phyloP scores from a whole-genome alignment of 2,113 vertebrate genomes.

The Paedocypris sp. region DNA sequence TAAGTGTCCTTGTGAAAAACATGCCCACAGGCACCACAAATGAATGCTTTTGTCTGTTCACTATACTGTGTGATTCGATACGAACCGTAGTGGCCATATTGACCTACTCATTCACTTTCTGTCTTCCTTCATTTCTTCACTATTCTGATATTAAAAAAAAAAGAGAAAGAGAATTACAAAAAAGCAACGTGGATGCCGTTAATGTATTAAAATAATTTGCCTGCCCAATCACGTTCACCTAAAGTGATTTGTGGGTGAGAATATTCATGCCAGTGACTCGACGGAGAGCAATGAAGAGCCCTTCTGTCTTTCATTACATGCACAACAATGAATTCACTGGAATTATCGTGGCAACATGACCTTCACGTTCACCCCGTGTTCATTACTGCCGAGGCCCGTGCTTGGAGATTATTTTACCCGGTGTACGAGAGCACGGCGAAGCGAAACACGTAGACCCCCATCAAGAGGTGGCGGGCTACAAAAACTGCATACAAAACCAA shows the following conservation, averaged over 20 bases:
- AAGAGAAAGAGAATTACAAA: neutral
- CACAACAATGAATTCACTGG: conserved; percentile 47
- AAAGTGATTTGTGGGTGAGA: neutral
- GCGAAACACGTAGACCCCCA: neutral
- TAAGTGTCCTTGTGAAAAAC: too few species aligned
- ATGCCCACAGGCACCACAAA: too few species aligned
- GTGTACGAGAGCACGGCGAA: conserved; percentile 36
- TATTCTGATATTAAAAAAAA: too few species aligned
- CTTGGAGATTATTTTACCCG: conserved; percentile 48
- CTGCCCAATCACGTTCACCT: neutral
- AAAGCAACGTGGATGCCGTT: neutral
- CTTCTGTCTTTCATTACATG: conserved; percentile 44
- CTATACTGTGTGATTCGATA: too few species aligned
- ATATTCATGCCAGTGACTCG: neutral
- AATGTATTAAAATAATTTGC: conserved; percentile 8
- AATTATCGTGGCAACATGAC: conserved; percentile 43
- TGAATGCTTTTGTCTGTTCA: too few species aligned
- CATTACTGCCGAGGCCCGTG: conserved; percentile 32
- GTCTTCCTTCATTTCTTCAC: too few species aligned
- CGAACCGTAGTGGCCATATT: too few species aligned
- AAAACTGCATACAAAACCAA: conserved; percentile 38
- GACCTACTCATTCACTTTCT: too few species aligned
- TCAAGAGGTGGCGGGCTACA: conserved; percentile 10
- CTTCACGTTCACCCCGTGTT: conserved; percentile 48
- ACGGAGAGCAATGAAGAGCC: conserved; percentile 2